phyloP scores from a whole-genome alignment of 2,888 invertebrate species.

The Pteria penguin region DNA sequence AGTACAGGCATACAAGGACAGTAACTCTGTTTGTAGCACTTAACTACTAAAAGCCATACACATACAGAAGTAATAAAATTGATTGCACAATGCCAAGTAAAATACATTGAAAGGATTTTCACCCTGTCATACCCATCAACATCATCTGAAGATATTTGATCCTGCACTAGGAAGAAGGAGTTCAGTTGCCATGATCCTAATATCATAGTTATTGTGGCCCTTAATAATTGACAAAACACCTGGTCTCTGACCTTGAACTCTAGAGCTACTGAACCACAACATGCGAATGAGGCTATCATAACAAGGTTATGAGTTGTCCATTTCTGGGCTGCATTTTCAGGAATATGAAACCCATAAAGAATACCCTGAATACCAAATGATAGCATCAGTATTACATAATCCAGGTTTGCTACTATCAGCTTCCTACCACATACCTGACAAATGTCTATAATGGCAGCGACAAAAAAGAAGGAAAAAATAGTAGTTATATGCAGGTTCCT shows the following conservation, averaged over 20 bases:
- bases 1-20: constrained; percentile 42
- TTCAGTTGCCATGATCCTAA: constrained; percentile 51
- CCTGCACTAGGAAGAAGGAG: constrained; percentile 19
- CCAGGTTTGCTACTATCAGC: constrained; percentile 35
- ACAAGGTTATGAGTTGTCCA: constrained; percentile 30
- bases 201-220: constrained; percentile 35
- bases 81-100: constrained; percentile 47
- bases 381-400: constrained; percentile 38
- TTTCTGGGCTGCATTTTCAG: constrained; percentile 15
- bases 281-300: constrained; percentile 21
- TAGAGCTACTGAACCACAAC: constrained; percentile 22
- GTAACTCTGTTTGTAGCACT: constrained; percentile 25
- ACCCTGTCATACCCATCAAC: constrained; percentile 21
- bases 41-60: constrained; percentile 47
- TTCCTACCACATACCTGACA: constrained; percentile 25
- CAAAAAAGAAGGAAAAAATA: constrained; percentile 37
- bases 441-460: constrained; percentile 38
- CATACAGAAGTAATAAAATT: constrained; percentile 32
- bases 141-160: constrained; percentile 5
- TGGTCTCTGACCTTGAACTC: constrained; percentile 41
- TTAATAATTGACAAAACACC: constrained; percentile 36
- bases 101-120: constrained; percentile 41
- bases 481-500: constrained; percentile 27
- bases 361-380: constrained; percentile 42
- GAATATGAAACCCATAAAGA: constrained; percentile 26